phyloP scores from a whole-genome alignment of 2,888 invertebrate genomes.

The Standfussiana lucernea region DNA sequence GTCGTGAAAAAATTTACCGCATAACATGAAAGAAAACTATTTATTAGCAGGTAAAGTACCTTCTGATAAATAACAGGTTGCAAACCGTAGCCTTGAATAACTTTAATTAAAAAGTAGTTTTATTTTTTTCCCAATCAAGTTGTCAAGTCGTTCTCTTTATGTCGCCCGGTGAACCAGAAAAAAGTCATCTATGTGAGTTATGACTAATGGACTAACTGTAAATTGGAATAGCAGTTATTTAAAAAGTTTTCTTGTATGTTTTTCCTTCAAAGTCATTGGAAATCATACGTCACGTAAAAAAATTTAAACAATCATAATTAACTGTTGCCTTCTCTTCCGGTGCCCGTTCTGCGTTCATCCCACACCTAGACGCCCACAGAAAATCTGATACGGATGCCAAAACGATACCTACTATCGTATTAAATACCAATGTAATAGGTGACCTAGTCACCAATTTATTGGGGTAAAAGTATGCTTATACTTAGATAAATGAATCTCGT shows the following conservation, averaged over 20 bases:
- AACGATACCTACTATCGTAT: neutral
- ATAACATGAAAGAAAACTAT: neutral
- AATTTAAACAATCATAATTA: neutral
- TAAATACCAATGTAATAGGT: neutral
- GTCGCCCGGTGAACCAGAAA: slow-evolving; percentile 20
- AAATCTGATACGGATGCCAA: neutral
- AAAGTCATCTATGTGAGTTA: slow-evolving; percentile 12
- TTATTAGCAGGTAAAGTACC: neutral
- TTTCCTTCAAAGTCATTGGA: neutral
- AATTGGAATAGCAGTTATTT: slow-evolving; percentile 8
- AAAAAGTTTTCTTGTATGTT: neutral
- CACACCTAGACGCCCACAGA: neutral
- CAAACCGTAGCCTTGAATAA: slow-evolving; percentile 1
- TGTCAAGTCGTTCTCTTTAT: slow-evolving; percentile 15
- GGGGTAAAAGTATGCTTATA: neutral
- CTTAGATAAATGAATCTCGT: neutral
- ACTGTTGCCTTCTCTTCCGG: neutral
- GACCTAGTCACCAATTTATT: neutral
- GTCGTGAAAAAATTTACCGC: neutral
- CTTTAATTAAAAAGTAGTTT: slow-evolving; percentile 11
- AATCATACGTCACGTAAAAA: neutral
- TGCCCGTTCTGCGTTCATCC: neutral
- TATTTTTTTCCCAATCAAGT: neutral
- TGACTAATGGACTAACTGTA: slow-evolving; percentile 11
- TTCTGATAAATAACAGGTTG: slow-evolving; percentile 8